These are phyloP conservation scores for Vanessa atalanta DNA, from an alignment of 1,140 invertebrate genomes.

Conservation along the genomic window DNA sequence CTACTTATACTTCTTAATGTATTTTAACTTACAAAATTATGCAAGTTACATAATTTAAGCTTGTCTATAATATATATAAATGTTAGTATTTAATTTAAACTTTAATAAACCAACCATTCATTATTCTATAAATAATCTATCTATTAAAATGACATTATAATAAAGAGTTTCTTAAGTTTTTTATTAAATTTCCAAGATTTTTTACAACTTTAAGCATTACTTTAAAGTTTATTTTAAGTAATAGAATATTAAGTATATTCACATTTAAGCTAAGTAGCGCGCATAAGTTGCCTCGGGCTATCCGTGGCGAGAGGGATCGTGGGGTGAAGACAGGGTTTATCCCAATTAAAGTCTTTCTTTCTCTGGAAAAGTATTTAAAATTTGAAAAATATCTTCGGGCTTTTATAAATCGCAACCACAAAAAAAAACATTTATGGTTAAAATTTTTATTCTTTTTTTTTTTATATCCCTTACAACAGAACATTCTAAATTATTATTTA, in stretches of 20 bases:
- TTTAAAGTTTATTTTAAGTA: not conserved
- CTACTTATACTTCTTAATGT: too few relatives aligned
- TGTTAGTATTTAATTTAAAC: too few relatives aligned
- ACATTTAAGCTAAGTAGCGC: constrained; percentile 5
- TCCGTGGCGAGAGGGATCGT: constrained; percentile 32
- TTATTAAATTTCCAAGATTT: too few relatives aligned
- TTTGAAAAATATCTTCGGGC: constrained; percentile 59
- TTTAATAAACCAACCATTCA: too few relatives aligned
- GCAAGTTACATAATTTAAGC: too few relatives aligned
- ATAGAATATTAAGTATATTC: not conserved
- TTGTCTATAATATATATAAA: too few relatives aligned
- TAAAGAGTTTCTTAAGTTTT: too few relatives aligned
- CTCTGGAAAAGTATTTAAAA: constrained; percentile 56
- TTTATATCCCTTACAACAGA: too few relatives aligned
- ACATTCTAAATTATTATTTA: too few relatives aligned
- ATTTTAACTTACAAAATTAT: too few relatives aligned
- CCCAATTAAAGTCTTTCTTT: constrained; percentile 64
- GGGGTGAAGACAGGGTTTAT: constrained; percentile 55
- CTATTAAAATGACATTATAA: too few relatives aligned
- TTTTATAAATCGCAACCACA: constrained; percentile 40
- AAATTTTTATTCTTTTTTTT: not conserved
- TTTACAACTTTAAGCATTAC: not conserved
- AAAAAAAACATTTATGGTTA: constrained; percentile 26
- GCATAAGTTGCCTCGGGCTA: constrained; percentile 31
- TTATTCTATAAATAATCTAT: too few relatives aligned